Evolutionary conservation across 2,888 invertebrate genomes (phyloP).

Genomic region (Eristalinus aeneus): DNA sequence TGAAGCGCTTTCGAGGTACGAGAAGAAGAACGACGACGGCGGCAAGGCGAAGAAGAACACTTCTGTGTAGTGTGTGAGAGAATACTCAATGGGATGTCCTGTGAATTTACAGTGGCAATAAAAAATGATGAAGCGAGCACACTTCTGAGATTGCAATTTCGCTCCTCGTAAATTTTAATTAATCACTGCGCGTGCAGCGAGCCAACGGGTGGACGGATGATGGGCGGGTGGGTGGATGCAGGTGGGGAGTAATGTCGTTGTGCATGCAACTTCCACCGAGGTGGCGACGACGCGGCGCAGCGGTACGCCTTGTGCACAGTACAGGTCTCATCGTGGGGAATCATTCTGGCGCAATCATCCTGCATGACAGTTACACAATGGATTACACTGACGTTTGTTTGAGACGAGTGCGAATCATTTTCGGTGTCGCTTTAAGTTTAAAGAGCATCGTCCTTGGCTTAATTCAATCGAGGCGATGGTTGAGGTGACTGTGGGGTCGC

Average conservation of each 20-base stretch:
- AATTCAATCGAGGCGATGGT: constrained; percentile 2
- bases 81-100: constrained; percentile 67
- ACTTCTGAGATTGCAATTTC: constrained; percentile 69
- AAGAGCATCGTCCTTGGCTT: constrained; percentile 26
- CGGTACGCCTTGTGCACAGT: too few relatives aligned
- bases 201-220: constrained; percentile 26
- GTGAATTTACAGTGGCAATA: constrained; percentile 70
- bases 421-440: constrained; percentile 44
- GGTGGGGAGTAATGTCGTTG: background rate
- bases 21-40: background rate
- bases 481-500: constrained; percentile 16
- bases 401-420: constrained; percentile 53
- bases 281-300: too few relatives aligned
- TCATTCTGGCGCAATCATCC: constrained; percentile 66
- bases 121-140: constrained; percentile 64
- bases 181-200: constrained; percentile 68
- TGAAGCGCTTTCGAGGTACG: background rate
- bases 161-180: constrained; percentile 71
- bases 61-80: constrained; percentile 16
- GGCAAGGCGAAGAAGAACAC: background rate
- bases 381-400: constrained; percentile 57
- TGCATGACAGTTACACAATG: constrained; percentile 65
- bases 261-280: background rate
- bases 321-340: constrained; percentile 40
- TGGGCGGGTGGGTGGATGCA: background rate